Evolutionary conservation across 2,113 vertebrate species (phyloP).

Genomic region (Zapornia atra): DNA sequence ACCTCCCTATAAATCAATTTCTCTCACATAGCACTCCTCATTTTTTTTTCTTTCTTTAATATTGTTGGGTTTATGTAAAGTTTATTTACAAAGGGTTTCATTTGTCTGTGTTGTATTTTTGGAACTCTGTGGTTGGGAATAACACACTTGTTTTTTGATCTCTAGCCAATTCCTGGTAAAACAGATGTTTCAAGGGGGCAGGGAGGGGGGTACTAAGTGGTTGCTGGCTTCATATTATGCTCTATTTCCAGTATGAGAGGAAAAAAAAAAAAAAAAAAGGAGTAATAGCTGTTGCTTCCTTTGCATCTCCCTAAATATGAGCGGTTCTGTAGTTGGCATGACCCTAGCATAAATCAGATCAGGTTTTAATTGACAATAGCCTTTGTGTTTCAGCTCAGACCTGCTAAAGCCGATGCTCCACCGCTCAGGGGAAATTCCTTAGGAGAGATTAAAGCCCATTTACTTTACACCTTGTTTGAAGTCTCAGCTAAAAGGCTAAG

Average conservation of each 20-base stretch:
- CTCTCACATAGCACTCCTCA: neutral
- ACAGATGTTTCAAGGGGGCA: neutral
- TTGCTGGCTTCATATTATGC: neutral
- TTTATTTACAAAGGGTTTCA: neutral
- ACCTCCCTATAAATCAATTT: neutral
- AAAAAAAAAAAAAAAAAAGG: neutral
- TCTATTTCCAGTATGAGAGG: neutral
- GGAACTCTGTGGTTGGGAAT: neutral
- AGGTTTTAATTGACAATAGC: neutral
- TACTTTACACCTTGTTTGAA: neutral
- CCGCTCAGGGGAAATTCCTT: neutral
- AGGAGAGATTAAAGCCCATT: neutral
- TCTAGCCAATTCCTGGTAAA: neutral
- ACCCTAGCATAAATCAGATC: neutral
- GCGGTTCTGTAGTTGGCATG: neutral
- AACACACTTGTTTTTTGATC: neutral
- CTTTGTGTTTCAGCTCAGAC: neutral
- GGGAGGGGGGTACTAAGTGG: neutral
- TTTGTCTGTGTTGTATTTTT: neutral
- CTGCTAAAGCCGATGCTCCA: neutral
- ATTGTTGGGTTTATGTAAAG: neutral
- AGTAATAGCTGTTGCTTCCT: neutral
- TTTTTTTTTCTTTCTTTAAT: conserved; percentile 1
- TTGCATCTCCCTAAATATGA: neutral
- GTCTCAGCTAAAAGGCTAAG: neutral